These are phyloP conservation scores for Cyanoliseus patagonus DNA, from an alignment of 2,113 vertebrate species.

Conservation along the genomic window DNA sequence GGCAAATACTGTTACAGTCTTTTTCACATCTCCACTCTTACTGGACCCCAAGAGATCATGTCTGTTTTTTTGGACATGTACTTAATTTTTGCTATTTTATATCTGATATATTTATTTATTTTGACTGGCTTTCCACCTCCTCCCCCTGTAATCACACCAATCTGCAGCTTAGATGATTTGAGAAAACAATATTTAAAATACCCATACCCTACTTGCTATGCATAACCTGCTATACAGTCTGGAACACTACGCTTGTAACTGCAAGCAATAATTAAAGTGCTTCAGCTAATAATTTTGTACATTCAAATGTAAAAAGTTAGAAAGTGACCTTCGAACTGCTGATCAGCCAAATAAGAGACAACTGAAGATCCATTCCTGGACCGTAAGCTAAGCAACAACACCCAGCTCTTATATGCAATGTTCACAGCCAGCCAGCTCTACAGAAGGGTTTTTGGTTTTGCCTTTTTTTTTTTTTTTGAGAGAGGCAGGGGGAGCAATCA, in stretches of 20 bases:
- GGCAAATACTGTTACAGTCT: neutral
- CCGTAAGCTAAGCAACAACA: neutral
- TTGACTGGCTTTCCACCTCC: neutral
- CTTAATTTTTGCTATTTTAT: neutral
- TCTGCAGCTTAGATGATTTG: neutral
- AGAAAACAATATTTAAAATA: neutral
- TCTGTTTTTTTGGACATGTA: neutral
- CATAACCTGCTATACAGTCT: neutral
- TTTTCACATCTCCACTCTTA: neutral
- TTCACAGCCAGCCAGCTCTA: neutral
- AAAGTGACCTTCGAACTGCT: neutral
- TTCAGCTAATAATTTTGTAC: neutral
- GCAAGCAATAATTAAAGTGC: neutral
- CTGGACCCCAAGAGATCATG: neutral
- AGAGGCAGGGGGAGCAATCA: neutral
- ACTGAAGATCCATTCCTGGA: neutral
- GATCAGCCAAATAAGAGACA: neutral
- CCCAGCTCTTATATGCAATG: neutral
- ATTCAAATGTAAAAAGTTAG: neutral
- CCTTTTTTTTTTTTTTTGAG: neutral
- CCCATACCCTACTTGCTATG: neutral
- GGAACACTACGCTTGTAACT: neutral
- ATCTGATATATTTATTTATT: neutral
- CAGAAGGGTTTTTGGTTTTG: neutral
- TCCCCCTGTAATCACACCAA: neutral